Base-by-base conservation (phyloP, 2,113 vertebrate species). In the Numenius arquata region DNA sequence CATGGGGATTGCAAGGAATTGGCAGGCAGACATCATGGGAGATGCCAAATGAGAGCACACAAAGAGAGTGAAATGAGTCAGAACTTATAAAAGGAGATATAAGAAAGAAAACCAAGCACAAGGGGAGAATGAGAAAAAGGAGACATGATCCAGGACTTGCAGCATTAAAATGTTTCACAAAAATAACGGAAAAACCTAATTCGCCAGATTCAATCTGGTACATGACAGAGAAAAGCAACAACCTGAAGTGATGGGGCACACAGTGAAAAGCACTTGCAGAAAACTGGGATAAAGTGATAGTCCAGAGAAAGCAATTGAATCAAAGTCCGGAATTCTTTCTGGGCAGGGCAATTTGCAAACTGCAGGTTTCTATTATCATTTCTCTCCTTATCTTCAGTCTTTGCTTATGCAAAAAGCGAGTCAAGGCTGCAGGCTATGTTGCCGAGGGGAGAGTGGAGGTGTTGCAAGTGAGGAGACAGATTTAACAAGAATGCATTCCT, bases 11-110 rank as follows among this genome's bases (percentile, higher is more conserved):
- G 91, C 38, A 52, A 45, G 81, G 83, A 97, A 59, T 32, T 98
- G 97, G 96, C 97, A 96, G 93, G 48, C 91, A 95, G 72, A 95
- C 81, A 68, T 41, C 36, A 32, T 0, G 68, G 84, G 89, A 72
- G 93, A 62, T 97, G 97, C 95, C 95, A 96, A 92, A 81, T 40
- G 40, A 75, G 95, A 96, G 92, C 88, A 89, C 81, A 95, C 89
- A 80, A 75, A 90, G 93, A 75, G 84, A 78, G 41, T 79, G 89
- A 83, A 95, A 66, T 86, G 92, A 97, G 85, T 93, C 93, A 89
- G 71, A 82, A 59, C 92, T 85, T 56, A 71, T 40, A 48, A 90
- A 96, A 84, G 56, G 68, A 94, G 82, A 75, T 65, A n/a, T 8
- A 88, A 95, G 84, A 91, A 83, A 96, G 86, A 87, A 89, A 92